phyloP scores from a whole-genome alignment of 1,140 invertebrate species.

The Ceratosolen fusciceps region DNA sequence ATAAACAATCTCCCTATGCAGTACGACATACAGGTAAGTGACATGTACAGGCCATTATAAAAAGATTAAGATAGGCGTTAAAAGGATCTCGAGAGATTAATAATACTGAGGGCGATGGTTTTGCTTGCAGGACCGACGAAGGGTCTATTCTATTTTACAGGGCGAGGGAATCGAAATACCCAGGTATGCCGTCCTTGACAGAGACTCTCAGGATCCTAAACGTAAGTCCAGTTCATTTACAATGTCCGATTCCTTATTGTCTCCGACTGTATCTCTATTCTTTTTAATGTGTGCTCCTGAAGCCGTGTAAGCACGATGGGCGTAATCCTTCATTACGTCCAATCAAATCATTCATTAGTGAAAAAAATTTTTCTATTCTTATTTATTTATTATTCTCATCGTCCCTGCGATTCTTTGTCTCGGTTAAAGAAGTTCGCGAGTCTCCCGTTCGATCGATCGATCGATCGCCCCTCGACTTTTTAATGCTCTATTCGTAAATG shows the following conservation, averaged over 20 bases:
- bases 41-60: slow-evolving; percentile 31
- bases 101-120: no score
- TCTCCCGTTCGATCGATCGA: no score
- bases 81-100: slow-evolving; percentile 46
- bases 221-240: slow-evolving; percentile 77
- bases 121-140: slow-evolving; percentile 83
- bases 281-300: not conserved
- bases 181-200: slow-evolving; percentile 95
- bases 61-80: not conserved
- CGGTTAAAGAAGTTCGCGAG: no score
- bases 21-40: slow-evolving; percentile 91
- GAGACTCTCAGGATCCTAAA: slow-evolving; percentile 92
- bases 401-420: no score
- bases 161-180: slow-evolving; percentile 97
- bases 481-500: no score
- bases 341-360: no score
- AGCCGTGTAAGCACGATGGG: no score
- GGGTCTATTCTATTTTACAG: slow-evolving; percentile 95
- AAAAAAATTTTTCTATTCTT: no score
- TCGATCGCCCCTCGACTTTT: no score
- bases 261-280: not conserved
- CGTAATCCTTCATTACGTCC: not conserved
- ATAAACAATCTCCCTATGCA: slow-evolving; percentile 99
- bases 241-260: not conserved
- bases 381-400: no score